phyloP scores from a whole-genome alignment of 2,888 invertebrate genomes.

The Phasia obesa region DNA sequence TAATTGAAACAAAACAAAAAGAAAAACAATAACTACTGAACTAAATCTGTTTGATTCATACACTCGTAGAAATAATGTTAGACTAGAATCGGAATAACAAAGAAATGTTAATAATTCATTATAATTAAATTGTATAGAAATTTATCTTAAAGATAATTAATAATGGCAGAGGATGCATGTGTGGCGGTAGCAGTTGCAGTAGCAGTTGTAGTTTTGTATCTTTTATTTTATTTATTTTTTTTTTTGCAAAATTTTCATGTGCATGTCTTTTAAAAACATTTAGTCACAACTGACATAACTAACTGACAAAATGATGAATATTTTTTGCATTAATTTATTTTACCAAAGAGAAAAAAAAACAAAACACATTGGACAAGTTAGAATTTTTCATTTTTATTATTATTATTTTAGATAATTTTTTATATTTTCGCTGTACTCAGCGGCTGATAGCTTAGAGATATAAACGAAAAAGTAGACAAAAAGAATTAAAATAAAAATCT shows the following conservation, averaged over 20 bases:
- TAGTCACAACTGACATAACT: conserved; percentile 69
- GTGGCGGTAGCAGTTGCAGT: neutral
- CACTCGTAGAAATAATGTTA: conserved; percentile 33
- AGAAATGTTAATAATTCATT: conserved; percentile 56
- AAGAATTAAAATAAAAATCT: conserved; percentile 17
- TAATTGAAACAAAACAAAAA: conserved; percentile 25
- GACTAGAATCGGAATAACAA: neutral
- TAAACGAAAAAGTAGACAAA: neutral
- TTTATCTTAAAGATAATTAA: conserved; percentile 17
- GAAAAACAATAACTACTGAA: neutral
- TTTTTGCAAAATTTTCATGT: conserved; percentile 17
- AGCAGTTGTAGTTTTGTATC: conserved; percentile 12
- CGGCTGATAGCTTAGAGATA: conserved; percentile 46
- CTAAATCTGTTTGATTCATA: conserved; percentile 19
- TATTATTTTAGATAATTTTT: conserved; percentile 11
- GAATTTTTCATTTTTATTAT: conserved; percentile 34
- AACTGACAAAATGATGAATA: conserved; percentile 71
- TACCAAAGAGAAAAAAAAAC: conserved; percentile 37
- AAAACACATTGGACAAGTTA: conserved; percentile 45
- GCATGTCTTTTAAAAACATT: conserved; percentile 54
- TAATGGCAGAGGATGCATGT: conserved; percentile 29
- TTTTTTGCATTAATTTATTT: conserved; percentile 68
- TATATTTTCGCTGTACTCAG: conserved; percentile 27
- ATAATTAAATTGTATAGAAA: conserved; percentile 68
- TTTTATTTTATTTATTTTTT: neutral